Percentiles rank a stretch among this genome's conserved stretches.
These are phyloP conservation scores for Leucoma salicis DNA, from an alignment of 2,888 invertebrate species.

Conservation along the genomic window DNA sequence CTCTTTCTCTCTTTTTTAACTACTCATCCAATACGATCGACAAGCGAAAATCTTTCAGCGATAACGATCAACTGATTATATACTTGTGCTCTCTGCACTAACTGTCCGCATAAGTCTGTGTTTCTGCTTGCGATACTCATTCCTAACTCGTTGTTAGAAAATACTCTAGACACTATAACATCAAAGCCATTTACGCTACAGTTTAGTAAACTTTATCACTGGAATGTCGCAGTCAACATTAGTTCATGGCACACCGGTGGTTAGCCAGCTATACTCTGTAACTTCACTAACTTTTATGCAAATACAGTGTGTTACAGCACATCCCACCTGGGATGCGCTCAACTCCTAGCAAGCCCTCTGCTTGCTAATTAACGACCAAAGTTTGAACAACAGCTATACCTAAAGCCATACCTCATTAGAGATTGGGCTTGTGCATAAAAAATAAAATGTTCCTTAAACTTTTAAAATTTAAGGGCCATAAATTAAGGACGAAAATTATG, in stretches of 20 bases:
- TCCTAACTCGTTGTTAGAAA: too few relatives aligned
- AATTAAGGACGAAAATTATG: conserved; percentile 6
- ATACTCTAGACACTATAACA: neutral
- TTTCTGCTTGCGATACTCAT: too few relatives aligned
- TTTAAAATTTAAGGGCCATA: conserved; percentile 14
- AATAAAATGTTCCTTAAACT: conserved; percentile 24
- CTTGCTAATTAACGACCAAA: conserved; percentile 65
- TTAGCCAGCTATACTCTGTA: conserved; percentile 37
- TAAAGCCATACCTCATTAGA: conserved; percentile 53
- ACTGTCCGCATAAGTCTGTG: too few relatives aligned
- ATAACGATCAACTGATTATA: too few relatives aligned
- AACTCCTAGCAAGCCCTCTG: conserved; percentile 40
- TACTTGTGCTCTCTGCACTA: too few relatives aligned
- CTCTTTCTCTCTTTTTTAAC: too few relatives aligned
- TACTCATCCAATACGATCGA: too few relatives aligned
- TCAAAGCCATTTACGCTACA: neutral
- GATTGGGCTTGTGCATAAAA: conserved; percentile 36
- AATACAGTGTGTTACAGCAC: conserved; percentile 50
- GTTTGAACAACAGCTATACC: conserved; percentile 51
- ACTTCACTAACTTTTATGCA: conserved; percentile 62
- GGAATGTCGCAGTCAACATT: conserved; percentile 20
- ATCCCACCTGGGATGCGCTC: conserved; percentile 60
- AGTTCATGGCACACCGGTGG: conserved; percentile 36
- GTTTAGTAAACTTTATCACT: conserved; percentile 1
- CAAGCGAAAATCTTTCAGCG: too few relatives aligned